Percentiles rank a stretch among this genome's conserved stretches.
Evolutionary conservation across 1,140 invertebrate genomes (phyloP).

Genomic region (Ganaspis sp.): DNA sequence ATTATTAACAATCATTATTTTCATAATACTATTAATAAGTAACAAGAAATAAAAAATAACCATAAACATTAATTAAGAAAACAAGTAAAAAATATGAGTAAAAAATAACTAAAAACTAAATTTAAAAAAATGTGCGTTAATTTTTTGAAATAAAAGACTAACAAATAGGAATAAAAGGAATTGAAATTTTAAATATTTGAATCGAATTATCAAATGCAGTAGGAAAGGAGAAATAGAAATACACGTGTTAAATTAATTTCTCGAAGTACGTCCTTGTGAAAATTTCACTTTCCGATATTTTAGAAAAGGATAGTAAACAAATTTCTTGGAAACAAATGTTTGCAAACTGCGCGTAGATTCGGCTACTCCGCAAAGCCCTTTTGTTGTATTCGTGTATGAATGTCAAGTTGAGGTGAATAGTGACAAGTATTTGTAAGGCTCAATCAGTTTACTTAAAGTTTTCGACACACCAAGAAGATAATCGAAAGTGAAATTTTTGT

Average conservation of each 20-base stretch:
- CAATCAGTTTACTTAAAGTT: neutral
- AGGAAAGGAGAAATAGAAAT: too few species aligned
- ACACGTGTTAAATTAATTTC: neutral
- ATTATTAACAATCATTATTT: too few species aligned
- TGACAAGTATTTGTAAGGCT: neutral
- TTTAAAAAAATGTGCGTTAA: too few species aligned
- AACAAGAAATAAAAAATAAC: too few species aligned
- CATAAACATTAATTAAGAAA: too few species aligned
- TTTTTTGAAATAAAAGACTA: too few species aligned
- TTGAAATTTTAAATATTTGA: too few species aligned
- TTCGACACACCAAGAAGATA: neutral
- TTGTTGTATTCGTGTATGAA: conserved; percentile 43
- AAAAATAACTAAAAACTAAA: too few species aligned
- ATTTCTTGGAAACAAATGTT: conserved; percentile 46
- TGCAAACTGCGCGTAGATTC: conserved; percentile 52
- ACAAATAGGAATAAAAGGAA: too few species aligned
- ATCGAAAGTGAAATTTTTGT: neutral
- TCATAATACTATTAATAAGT: too few species aligned
- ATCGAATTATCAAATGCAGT: too few species aligned
- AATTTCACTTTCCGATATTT: conserved; percentile 22
- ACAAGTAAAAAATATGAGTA: too few species aligned
- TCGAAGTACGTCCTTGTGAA: neutral
- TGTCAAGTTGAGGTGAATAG: conserved; percentile 44
- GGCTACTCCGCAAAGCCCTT: conserved; percentile 51
- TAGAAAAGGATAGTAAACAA: neutral